These are phyloP conservation scores for Artibeus lituratus DNA, from an alignment of 2,797 vertebrate species.

Conservation along the genomic window DNA sequence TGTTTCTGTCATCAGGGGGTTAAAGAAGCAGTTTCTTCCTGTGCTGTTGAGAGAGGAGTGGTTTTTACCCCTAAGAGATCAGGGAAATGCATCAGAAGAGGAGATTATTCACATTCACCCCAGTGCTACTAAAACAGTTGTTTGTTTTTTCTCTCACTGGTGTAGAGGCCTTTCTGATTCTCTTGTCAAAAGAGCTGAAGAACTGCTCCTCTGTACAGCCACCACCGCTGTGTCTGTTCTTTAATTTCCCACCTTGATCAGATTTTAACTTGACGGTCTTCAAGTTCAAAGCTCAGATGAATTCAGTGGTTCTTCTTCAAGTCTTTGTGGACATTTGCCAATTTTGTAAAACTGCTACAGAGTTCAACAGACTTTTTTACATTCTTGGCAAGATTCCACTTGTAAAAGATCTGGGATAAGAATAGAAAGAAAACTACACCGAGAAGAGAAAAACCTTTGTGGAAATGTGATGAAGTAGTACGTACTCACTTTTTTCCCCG, in stretches of 20 bases:
- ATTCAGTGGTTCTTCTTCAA: conserved; percentile 59
- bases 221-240: background rate
- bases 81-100: conserved; percentile 74
- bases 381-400: conserved; percentile 67
- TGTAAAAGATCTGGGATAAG: conserved; percentile 46
- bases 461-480: background rate
- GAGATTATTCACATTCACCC: conserved; percentile 67
- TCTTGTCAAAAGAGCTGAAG: conserved; percentile 52
- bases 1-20: conserved; percentile 77
- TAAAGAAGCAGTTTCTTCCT: conserved; percentile 77
- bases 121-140: conserved; percentile 42
- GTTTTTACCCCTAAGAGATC: conserved; percentile 34
- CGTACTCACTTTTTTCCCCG: background rate
- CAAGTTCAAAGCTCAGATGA: conserved; percentile 47
- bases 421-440: background rate
- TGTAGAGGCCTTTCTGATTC: conserved; percentile 7
- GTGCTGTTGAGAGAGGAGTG: conserved; percentile 61
- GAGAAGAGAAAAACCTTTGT: conserved; percentile 33
- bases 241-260: background rate
- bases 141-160: conserved; percentile 10
- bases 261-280: background rate
- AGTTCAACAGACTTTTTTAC: conserved; percentile 59
- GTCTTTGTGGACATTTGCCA: conserved; percentile 66
- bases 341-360: conserved; percentile 38
- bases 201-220: background rate